Conservation (phyloP, 2,797 vertebrate species). For the Mormyrops boulengeri region DNA sequence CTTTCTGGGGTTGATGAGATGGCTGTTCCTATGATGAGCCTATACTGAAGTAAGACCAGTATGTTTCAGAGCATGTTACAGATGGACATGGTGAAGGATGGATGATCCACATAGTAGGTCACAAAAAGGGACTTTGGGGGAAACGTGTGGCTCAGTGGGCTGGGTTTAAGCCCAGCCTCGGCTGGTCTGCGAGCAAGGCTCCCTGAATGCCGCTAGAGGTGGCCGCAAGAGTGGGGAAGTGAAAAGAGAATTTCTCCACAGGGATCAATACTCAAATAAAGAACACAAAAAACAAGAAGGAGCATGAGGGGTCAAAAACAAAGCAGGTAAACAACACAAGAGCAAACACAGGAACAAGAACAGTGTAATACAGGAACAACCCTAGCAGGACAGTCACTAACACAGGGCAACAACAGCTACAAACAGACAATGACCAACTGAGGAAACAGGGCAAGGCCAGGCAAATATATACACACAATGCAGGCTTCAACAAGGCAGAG, state of each 20-base stretch:
- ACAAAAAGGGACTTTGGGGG: not conserved
- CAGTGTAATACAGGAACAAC: not conserved
- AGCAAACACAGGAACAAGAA: not conserved
- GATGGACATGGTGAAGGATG: not conserved
- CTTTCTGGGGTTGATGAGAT: not conserved
- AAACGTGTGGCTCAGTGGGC: not conserved
- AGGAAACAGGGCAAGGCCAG: not conserved
- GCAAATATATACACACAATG: not conserved
- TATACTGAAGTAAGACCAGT: not conserved
- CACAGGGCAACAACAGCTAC: not conserved
- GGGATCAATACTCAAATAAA: not conserved
- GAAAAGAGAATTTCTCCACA: not conserved
- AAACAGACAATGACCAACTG: not conserved
- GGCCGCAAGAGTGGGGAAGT: not conserved
- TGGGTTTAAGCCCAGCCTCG: not conserved
- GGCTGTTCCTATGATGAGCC: not conserved
- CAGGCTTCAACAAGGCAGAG: not conserved
- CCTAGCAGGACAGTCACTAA: not conserved
- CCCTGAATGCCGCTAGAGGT: not conserved
- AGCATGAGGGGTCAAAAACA: not conserved
- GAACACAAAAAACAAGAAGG: not conserved
- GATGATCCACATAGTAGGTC: not conserved
- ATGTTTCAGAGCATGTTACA: not conserved
- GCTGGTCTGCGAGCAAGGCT: not conserved
- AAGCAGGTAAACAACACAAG: not conserved